phyloP scores from a whole-genome alignment of 2,113 vertebrate species.

The Amphilophus citrinellus region DNA sequence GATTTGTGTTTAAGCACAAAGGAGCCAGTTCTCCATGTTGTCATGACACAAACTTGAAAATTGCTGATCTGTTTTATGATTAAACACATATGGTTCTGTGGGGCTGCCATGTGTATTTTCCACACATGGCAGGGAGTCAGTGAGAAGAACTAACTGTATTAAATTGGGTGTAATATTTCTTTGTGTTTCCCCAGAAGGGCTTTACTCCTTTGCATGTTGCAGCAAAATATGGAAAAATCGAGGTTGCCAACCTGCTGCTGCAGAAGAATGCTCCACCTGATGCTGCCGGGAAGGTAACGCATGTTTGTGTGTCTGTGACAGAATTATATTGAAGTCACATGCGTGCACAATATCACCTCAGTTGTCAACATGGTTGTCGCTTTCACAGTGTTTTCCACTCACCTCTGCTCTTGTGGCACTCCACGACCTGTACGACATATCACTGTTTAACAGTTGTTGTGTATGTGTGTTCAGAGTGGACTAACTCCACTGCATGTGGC shows the following conservation, averaged over 20 bases:
- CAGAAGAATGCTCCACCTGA: slow-evolving; percentile 93
- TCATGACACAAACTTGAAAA: slow-evolving; percentile 25
- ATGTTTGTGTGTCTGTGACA: neutral
- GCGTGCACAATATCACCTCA: neutral
- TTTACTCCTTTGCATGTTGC: slow-evolving; percentile 98
- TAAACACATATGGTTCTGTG: slow-evolving; percentile 1
- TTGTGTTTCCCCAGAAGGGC: slow-evolving; percentile 88
- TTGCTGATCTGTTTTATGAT: neutral
- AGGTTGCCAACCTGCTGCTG: slow-evolving; percentile 94
- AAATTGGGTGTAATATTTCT: neutral
- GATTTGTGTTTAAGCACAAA: slow-evolving; percentile 1
- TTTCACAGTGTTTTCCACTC: neutral
- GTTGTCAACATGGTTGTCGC: neutral
- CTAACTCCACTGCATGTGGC: slow-evolving; percentile 99
- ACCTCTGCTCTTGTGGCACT: neutral
- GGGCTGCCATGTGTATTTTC: neutral
- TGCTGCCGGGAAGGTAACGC: slow-evolving; percentile 93
- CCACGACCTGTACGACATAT: neutral
- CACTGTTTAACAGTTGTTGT: slow-evolving; percentile 44
- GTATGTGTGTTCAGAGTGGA: slow-evolving; percentile 88
- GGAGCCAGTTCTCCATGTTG: slow-evolving; percentile 35
- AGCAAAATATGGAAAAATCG: slow-evolving; percentile 97
- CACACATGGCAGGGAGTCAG: neutral
- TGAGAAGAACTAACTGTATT: neutral
- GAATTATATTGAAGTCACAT: neutral